phyloP scores from a whole-genome alignment of 1,140 invertebrate species.

The Tetramorium parvispinum region DNA sequence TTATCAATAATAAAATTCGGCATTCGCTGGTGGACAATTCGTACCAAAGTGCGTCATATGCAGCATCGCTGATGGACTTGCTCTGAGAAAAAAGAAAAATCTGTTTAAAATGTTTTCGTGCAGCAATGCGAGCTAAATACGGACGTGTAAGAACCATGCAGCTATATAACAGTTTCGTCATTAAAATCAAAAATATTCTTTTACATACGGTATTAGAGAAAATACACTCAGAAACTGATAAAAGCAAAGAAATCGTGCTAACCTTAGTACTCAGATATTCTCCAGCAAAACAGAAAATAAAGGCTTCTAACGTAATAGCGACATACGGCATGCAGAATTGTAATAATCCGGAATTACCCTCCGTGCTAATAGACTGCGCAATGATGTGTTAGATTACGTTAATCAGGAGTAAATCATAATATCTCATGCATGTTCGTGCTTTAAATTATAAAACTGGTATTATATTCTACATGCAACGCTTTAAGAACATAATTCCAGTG shows the following conservation, averaged over 20 bases:
- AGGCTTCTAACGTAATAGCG: conserved; percentile 53
- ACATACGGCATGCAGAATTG: conserved; percentile 35
- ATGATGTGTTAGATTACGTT: conserved; percentile 17
- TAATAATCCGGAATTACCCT: conserved; percentile 8
- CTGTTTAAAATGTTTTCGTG: neutral
- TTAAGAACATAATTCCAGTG: neutral
- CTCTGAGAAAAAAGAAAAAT: neutral
- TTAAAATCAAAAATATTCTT: neutral
- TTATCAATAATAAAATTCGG: conserved; percentile 7
- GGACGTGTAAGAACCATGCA: neutral
- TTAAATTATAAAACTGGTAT: neutral
- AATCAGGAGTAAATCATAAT: neutral
- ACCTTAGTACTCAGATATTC: conserved; percentile 60
- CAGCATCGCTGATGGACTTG: conserved; percentile 2
- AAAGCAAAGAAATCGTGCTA: neutral
- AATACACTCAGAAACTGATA: neutral
- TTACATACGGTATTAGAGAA: neutral
- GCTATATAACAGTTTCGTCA: neutral
- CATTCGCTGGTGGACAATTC: conserved; percentile 1
- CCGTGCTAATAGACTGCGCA: conserved; percentile 16
- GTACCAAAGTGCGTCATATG: conserved; percentile 30
- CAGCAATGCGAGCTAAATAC: neutral
- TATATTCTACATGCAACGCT: neutral
- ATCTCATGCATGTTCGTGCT: neutral
- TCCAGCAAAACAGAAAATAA: conserved; percentile 64